Percentiles rank a stretch among this genome's conserved stretches.
Conservation (phyloP, 2,797 vertebrate species). For the Cossypha polioptera region DNA sequence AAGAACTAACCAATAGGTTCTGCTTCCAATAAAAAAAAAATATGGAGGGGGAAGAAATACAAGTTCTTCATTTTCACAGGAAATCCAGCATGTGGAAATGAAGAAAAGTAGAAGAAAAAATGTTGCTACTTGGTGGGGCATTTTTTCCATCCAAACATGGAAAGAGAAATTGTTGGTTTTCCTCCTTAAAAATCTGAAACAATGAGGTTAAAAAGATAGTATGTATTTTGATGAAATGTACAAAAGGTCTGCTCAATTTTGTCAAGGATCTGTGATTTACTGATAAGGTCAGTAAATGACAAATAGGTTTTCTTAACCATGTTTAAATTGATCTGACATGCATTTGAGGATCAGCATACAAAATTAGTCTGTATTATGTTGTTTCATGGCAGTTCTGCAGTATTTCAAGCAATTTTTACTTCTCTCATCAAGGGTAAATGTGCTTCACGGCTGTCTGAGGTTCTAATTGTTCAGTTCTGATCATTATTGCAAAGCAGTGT, state of each 20-base stretch:
- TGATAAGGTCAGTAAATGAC: not conserved
- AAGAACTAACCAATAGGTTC: not conserved
- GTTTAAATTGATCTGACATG: not conserved
- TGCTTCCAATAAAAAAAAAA: not conserved
- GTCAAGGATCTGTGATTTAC: not conserved
- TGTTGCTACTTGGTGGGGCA: not conserved
- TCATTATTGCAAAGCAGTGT: not conserved
- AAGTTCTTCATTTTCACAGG: not conserved
- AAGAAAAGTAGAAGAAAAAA: not conserved
- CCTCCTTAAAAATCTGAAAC: not conserved
- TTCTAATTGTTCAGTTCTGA: not conserved
- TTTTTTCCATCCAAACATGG: not conserved
- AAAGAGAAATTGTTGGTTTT: not conserved
- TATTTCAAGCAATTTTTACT: not conserved
- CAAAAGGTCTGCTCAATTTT: not conserved
- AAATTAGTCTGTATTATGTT: not conserved
- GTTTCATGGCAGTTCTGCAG: not conserved
- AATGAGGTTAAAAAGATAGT: not conserved
- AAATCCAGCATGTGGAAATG: not conserved
- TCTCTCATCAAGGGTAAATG: not conserved
- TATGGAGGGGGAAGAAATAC: fast-evolving
- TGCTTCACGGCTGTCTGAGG: not conserved
- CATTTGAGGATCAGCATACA: not conserved
- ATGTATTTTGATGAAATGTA: not conserved
- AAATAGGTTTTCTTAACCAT: not conserved